Base-by-base conservation (phyloP, 1,140 invertebrate genomes). In the Rhopalosiphum padi region DNA sequence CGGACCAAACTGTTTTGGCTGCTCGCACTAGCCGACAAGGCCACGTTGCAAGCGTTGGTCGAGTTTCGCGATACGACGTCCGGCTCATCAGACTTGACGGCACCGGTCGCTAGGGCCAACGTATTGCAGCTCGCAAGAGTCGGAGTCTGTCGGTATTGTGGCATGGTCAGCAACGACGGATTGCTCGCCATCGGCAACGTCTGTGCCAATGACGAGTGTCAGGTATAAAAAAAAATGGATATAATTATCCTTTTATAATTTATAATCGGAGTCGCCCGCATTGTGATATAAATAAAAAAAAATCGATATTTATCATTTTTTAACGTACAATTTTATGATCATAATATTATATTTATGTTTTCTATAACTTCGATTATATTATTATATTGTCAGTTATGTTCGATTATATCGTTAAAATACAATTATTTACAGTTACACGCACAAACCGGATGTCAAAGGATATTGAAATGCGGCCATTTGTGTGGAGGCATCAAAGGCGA, bases 1-100 rank as follows among this genome's bases (percentile, higher is more conserved):
- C 96, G 99, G 90, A 99, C 98, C 0, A 99, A 99, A 95, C 95
- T 99, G 5, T 99, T 99, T 95, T 99, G 98, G 98, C 96, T 99
- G 1, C 96, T 99, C 94, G 97, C 98, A 7, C 95, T 99, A 11
- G 98, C 99, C 2, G 99, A 99, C 95, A 98, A 98, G 1, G 97
- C 97, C 94, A 99, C 98, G 0, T 95, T 99, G 4, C 99, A 99
- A 95, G 98, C 98, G 1, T 96, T 99, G 95, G 97, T 99, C 8
- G 99, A 99, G 95, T 99, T 99, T 95, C 96, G 99, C 46, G 97
- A 98, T 94, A 98, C 97, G 1, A 18, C 91, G 1, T 85, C 91
- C 2, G 43, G 55, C 48, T 53, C 77, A 2, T n/a, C 91, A 5
- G 91, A 93, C 35, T 22, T 93, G 1, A 55, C 91, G 35, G 48